A percentile compares a stretch with the other conserved stretches of the same genome.
phyloP scores from a whole-genome alignment of 2,797 vertebrate genomes.

The Merluccius polli region DNA sequence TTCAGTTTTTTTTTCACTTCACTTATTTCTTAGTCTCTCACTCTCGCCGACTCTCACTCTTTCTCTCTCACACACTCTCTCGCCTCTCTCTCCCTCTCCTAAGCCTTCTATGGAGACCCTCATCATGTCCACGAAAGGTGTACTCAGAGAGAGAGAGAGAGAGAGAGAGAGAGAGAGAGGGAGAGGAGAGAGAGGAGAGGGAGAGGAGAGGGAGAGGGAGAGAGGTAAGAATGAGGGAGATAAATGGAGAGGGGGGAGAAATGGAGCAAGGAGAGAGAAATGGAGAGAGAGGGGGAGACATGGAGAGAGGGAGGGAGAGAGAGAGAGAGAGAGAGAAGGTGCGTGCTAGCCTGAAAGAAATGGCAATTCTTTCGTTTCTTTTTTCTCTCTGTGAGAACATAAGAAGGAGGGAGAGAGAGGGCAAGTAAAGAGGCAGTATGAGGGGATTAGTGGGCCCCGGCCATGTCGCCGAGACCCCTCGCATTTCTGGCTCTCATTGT shows the following conservation, averaged over 20 bases:
- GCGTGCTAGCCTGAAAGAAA: constrained; percentile 60
- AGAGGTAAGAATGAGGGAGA: constrained; percentile 54
- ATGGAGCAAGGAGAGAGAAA: constrained; percentile 30
- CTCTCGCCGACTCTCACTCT: constrained; percentile 40
- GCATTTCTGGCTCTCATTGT: constrained; percentile 83
- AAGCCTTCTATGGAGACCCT: constrained; percentile 63
- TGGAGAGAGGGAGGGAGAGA: constrained; percentile 47
- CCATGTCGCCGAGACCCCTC: constrained; percentile 85
- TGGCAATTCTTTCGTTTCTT: constrained; percentile 75
- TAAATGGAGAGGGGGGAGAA: constrained; percentile 57
- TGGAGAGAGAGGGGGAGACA: constrained; percentile 23
- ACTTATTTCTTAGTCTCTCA: constrained; percentile 52
- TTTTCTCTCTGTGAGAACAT: constrained; percentile 55
- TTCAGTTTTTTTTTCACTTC: constrained; percentile 59
- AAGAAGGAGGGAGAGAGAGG: constrained; percentile 73
- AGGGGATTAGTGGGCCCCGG: constrained; percentile 85
- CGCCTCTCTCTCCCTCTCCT: constrained; percentile 25
- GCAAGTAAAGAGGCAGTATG: constrained; percentile 80
- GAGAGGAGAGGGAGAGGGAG: constrained; percentile 50
- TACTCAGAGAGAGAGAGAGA: constrained; percentile 34
- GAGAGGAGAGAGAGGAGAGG: constrained; percentile 51
- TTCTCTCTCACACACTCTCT: constrained; percentile 28
- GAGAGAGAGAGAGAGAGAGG: neutral
- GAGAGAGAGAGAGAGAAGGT: constrained; percentile 59
- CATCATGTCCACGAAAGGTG: constrained; percentile 68